Evolutionary conservation across 1,140 invertebrate species (phyloP).

Genomic region (Pemphigus obesinymphae): DNA sequence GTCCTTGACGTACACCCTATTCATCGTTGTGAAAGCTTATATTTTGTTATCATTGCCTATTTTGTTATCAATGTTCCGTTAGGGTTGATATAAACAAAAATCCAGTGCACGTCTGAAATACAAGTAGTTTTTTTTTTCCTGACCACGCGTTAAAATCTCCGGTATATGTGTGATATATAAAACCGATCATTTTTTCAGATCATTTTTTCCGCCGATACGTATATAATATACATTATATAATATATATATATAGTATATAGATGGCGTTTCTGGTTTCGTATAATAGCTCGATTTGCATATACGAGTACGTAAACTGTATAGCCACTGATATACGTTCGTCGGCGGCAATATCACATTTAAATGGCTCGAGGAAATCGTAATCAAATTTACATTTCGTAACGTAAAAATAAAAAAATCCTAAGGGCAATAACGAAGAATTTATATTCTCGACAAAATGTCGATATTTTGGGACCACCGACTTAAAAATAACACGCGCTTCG

Average conservation of each 20-base stretch:
- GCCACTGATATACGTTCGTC: background rate
- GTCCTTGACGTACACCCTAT: no score
- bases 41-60: no score
- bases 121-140: no score
- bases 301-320: no score
- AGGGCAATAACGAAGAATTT: background rate
- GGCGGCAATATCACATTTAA: background rate
- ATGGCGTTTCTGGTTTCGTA: background rate
- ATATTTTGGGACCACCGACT: background rate
- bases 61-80: no score
- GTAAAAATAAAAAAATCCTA: background rate
- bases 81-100: no score
- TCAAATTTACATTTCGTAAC: constrained; percentile 13
- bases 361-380: background rate
- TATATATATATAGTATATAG: background rate
- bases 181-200: background rate
- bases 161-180: no score
- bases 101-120: no score
- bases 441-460: background rate
- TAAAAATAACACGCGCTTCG: background rate
- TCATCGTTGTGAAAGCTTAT: no score
- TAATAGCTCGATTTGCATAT: background rate
- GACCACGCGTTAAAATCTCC: no score
- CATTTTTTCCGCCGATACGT: no score
- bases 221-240: no score